phyloP scores from a whole-genome alignment of 92 coral and sea anemone species.

The Zoanthus sansibaricus region DNA sequence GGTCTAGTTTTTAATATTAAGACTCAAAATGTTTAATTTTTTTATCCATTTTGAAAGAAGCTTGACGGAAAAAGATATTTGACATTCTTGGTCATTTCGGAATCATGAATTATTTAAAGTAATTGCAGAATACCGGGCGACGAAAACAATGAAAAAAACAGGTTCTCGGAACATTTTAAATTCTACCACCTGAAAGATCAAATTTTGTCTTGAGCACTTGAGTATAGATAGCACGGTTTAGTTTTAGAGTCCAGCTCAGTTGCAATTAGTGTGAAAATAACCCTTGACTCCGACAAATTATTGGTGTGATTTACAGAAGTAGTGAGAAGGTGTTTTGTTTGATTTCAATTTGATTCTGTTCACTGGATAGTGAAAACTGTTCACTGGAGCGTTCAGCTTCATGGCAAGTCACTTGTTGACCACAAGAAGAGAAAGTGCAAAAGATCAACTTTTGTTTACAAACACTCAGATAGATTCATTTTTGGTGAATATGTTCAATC shows the following conservation, averaged over 20 bases:
- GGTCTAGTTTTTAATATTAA: not conserved
- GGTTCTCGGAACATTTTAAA: constrained; percentile 46
- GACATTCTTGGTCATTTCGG: constrained; percentile 20
- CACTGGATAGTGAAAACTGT: constrained; percentile 3
- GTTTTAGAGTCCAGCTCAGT: not conserved
- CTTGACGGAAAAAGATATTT: constrained; percentile 9
- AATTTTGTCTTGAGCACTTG: constrained; percentile 10
- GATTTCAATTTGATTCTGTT: not conserved
- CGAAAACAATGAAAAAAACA: constrained; percentile 41
- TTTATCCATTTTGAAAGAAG: not conserved
- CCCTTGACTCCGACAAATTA: not conserved
- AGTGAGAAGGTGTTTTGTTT: not conserved
- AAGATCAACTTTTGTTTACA: constrained; percentile 69
- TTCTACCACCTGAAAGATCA: constrained; percentile 59
- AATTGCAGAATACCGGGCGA: constrained; percentile 22
- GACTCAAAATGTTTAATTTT: not conserved
- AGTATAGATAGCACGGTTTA: not conserved
- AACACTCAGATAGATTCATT: constrained; percentile 19
- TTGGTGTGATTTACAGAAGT: not conserved
- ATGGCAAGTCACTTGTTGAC: constrained; percentile 23
- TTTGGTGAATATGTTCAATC: not conserved
- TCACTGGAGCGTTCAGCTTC: not conserved
- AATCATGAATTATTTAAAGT: constrained; percentile 25
- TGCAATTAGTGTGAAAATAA: not conserved
- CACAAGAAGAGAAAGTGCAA: constrained; percentile 53